Base-by-base conservation (phyloP, 2,888 invertebrate genomes). In the Prosopocoilus inquinatus region DNA sequence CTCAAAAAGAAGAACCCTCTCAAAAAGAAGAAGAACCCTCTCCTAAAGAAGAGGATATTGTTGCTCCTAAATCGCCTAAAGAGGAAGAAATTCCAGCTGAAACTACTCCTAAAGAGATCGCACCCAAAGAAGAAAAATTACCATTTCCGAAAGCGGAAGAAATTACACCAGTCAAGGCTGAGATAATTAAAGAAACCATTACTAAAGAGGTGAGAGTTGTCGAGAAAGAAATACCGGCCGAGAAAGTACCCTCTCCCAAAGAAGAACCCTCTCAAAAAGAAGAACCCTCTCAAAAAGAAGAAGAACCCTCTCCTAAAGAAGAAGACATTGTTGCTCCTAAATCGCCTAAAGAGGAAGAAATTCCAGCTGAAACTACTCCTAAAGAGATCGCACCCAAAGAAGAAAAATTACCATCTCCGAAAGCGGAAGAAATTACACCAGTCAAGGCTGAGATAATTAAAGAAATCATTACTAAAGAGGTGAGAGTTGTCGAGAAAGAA, bases 201-300 rank as follows among this genome's bases (percentile, higher is more conserved):
- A 49, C n/a, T 9, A 44, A 32, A 1, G 52, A 51, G 3, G 12
- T 34, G 9, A n/a, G 46, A 48, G 33, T 13, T n/a, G 34, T 12
- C 45, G 69, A 70, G 3, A 33, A 33, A 0, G 43, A 50, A 11
- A 28, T 9, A 50, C 8, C 13, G 9, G 50, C 16, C 4, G 46
- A 47, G 50, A 16, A 50, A 16, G 1, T 20, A 20, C 20, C 20
- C 3, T 20, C 20, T 16, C 9, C 7, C 50, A 13, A 20, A 41
- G 44, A n/a, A n/a, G n/a, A n/a, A n/a, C n/a, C n/a, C n/a, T n/a
- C n/a, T n/a, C n/a, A n/a, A n/a, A n/a, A n/a, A n/a, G n/a, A n/a
- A n/a, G n/a, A n/a, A n/a, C n/a, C n/a, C n/a, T n/a, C n/a, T n/a
- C n/a, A n/a, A n/a, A n/a, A n/a, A n/a, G n/a, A n/a, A n/a, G n/a